Conservation (phyloP, 2,113 vertebrate genomes). For the Sula dactylatra region DNA sequence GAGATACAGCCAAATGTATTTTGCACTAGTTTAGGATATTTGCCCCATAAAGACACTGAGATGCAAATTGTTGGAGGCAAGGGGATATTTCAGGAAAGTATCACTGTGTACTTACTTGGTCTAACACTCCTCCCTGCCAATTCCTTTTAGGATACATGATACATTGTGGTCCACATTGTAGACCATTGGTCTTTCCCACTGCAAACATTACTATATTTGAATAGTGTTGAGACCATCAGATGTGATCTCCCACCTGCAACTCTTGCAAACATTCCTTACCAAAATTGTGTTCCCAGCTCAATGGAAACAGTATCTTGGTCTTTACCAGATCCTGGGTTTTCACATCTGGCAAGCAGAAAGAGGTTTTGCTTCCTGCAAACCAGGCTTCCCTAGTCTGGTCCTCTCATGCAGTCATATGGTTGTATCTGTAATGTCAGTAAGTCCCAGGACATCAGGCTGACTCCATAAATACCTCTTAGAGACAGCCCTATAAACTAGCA, state of each 20-base stretch:
- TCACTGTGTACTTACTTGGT: background rate
- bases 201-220: background rate
- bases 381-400: background rate
- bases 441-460: background rate
- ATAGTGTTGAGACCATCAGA: background rate
- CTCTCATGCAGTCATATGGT: background rate
- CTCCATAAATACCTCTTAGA: background rate
- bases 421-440: background rate
- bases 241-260: background rate
- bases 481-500: background rate
- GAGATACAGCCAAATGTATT: background rate
- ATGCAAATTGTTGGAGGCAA: background rate
- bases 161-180: background rate
- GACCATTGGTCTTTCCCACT: background rate
- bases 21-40: background rate
- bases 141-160: background rate
- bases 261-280: background rate
- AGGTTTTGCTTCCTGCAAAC: background rate
- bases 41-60: background rate
- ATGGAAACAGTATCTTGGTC: background rate
- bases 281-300: background rate
- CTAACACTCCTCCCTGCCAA: background rate
- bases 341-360: background rate
- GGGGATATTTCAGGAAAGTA: background rate
- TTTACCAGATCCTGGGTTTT: background rate